These are phyloP conservation scores for Pilophorus perplexus DNA, from an alignment of 2,888 invertebrate species.

Conservation along the genomic window DNA sequence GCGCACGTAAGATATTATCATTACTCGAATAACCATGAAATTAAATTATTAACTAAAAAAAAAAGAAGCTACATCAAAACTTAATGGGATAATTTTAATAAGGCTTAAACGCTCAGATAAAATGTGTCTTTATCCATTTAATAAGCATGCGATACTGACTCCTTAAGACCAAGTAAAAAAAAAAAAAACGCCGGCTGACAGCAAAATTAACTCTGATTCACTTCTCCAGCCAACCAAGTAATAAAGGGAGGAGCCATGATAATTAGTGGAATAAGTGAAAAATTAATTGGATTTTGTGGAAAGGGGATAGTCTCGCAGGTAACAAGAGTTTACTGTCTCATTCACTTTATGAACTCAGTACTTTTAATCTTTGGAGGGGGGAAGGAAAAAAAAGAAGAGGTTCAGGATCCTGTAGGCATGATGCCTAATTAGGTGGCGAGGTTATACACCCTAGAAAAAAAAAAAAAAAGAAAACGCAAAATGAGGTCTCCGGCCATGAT, in stretches of 20 bases:
- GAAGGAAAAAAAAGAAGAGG: too few species aligned
- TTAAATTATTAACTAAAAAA: too few species aligned
- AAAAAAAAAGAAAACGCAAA: neutral
- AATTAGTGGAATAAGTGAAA: constrained; percentile 25
- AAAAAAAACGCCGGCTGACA: too few species aligned
- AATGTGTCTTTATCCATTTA: too few species aligned
- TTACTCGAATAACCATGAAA: too few species aligned
- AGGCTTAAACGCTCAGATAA: too few species aligned
- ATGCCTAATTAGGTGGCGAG: constrained; percentile 18
- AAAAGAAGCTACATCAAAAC: too few species aligned
- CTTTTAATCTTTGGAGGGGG: constrained; percentile 15
- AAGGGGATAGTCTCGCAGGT: constrained; percentile 15
- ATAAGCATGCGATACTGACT: too few species aligned
- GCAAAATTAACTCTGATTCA: neutral
- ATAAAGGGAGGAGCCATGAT: constrained; percentile 1
- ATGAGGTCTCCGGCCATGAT: too few species aligned
- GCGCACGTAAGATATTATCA: too few species aligned
- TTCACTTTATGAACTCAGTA: constrained; percentile 29
- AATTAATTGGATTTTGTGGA: constrained; percentile 17
- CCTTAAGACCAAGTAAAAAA: too few species aligned
- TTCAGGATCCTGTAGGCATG: neutral
- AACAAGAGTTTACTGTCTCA: constrained; percentile 26
- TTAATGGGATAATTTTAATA: too few species aligned
- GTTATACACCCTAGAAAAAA: constrained; percentile 6
- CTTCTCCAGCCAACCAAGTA: neutral